Conservation (phyloP, 2,888 invertebrate genomes). For the Leptinotarsa tumamoca region DNA sequence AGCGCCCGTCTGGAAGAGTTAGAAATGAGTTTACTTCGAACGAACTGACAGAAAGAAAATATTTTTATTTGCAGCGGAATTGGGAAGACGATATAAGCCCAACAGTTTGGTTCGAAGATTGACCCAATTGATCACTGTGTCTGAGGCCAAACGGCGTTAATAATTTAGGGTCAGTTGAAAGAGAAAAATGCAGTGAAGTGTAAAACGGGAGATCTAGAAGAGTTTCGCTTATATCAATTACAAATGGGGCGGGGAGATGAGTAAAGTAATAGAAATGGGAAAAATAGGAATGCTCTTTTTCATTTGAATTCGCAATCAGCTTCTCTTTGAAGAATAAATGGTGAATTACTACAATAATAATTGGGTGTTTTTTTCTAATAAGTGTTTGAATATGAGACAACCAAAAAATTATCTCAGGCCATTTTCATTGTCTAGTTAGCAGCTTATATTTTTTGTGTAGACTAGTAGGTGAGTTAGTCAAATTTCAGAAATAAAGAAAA, state of each 20-base stretch:
- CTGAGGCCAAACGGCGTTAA: slow-evolving; percentile 49
- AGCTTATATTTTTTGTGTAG: too few species aligned
- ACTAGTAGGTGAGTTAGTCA: too few species aligned
- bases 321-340: too few species aligned
- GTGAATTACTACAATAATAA: too few species aligned
- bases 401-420: too few species aligned
- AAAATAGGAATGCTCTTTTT: background rate
- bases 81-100: slow-evolving; percentile 32
- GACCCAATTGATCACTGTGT: slow-evolving; percentile 50
- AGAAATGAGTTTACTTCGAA: background rate
- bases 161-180: slow-evolving; percentile 45
- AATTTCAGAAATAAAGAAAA: too few species aligned
- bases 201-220: background rate
- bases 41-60: slow-evolving; percentile 7
- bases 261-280: background rate
- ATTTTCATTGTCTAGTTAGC: too few species aligned
- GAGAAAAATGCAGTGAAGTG: slow-evolving; percentile 36
- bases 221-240: background rate
- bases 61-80: slow-evolving; percentile 27
- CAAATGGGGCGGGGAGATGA: background rate
- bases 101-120: slow-evolving; percentile 47
- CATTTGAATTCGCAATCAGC: too few species aligned
- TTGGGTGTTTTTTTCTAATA: too few species aligned
- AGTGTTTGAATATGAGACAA: too few species aligned
- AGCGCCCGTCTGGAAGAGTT: background rate